Base-by-base conservation (phyloP, 2,888 invertebrate genomes). In the Willowsia nigromaculata region DNA sequence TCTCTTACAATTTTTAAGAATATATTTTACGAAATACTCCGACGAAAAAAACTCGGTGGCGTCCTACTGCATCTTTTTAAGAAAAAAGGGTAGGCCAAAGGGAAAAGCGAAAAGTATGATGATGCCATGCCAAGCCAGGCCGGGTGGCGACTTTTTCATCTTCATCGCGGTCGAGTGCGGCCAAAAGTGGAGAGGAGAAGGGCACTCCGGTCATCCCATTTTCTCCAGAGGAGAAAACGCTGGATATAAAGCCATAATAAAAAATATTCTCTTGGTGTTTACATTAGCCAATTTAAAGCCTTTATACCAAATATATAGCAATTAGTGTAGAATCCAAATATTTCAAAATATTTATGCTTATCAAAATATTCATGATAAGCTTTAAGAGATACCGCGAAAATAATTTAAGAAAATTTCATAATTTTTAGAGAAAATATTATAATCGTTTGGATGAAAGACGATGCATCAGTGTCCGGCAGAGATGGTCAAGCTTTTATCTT, bases 121-220 rank as follows among this genome's bases (percentile, higher is more conserved):
- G 47, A 62, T 27, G 87, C 82, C 82, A 71, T 71, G 71, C 53
- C 76, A 62, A n/a, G 87, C 82, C 82, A 71, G 81, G 71, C 53
- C 76, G 87, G 87, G 71, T 87, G 82, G 87, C 87, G 80, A 87
- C 87, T 78, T 85, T 74, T 85, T 59, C 59, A 59, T 50, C 50
- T 3, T 15, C 50, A 37, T 37, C 27, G 62, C 71, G 78, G 85
- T 85, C 78, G 85, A 85, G 78, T 62, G 76, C 68, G 74, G 33
- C n/a, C 47, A 25, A 50, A 47, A 71, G 84, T 50, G 78, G 76
- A 78, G 76, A 85, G 85, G 56, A 47, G 13, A 53, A 62, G 82
- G 82, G 65, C 82, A 82, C 33, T 22, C 4, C 37, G 82, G 82
- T 82, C 82, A 82, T 82, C 37, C 37, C 18, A 37, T 18, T 40